Evolutionary conservation across 2,797 vertebrate species (phyloP).

Genomic region (Enteromius radiatus): DNA sequence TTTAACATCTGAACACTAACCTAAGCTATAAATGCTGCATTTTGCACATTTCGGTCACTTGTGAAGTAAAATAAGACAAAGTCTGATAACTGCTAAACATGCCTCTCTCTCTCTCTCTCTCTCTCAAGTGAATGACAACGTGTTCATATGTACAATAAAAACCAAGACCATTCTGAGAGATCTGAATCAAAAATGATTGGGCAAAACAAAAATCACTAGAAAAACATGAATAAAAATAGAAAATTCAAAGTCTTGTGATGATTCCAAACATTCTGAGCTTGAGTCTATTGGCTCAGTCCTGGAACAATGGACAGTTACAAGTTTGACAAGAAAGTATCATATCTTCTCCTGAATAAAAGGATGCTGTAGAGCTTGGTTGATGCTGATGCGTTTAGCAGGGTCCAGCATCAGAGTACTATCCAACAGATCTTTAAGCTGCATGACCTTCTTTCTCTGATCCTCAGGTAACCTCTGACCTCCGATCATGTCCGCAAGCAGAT

Average conservation of each 20-base stretch:
- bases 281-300: constrained; percentile 63
- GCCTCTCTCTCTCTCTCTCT: constrained; percentile 53
- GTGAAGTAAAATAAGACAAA: constrained; percentile 67
- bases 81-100: constrained; percentile 46
- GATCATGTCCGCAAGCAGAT: constrained; percentile 95
- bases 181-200: constrained; percentile 55
- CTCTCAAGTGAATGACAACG: constrained; percentile 63
- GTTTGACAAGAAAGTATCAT: constrained; percentile 75
- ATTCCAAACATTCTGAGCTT: constrained; percentile 62
- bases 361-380: constrained; percentile 99
- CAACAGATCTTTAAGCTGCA: constrained; percentile 97
- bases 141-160: constrained; percentile 79
- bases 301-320: constrained; percentile 53
- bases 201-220: constrained; percentile 53
- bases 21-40: background rate
- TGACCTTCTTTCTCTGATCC: constrained; percentile 99
- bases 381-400: constrained; percentile 98
- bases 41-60: constrained; percentile 63
- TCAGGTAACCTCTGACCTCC: constrained; percentile 97
- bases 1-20: constrained; percentile 17
- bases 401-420: constrained; percentile 98
- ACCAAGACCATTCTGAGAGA: constrained; percentile 61
- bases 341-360: constrained; percentile 99
- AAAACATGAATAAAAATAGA: constrained; percentile 50
- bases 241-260: constrained; percentile 19